Evolutionary conservation across 2,113 vertebrate genomes (phyloP), one percentile per base, ranked within the genome.

Genomic region (Python bivittatus): DNA sequence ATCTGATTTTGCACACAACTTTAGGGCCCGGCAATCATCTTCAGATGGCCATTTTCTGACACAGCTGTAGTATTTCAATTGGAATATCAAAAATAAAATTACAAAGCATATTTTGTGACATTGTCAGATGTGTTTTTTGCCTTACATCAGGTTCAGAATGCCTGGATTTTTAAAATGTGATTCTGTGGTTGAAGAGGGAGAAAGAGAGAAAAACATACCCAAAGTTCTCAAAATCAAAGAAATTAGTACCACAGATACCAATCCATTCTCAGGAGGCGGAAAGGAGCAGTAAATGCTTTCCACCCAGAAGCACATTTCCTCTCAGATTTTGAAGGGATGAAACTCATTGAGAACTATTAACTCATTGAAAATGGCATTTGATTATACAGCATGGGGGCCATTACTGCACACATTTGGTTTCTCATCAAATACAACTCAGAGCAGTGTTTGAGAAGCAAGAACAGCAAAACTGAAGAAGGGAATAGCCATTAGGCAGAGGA

Each of bases 321-420:
- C 95, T 22, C 38, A 54, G 60, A 85, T 92, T 91, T 42, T 84
- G 86, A 93, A 92, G 48, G 95, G 86, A 93, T 95, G 95, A 94
- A 96, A 93, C 0, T 38, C 68, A 95, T 95, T 94, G 89, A 91
- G 95, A 96, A 93, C 93, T 97, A 94, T 97, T 97, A 97, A 79
- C 27, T 88, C 86, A 95, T 84, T 93, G 92, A 54, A 95, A 90
- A 87, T 92, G 93, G 93, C 88, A 27, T 92, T 94, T 95, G 93
- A 93, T 93, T 96, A 94, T 95, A 93, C 86, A 95, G 91, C 93
- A 95, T 29, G 85, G 90, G 95, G 94, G 92, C 33, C 86, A 22
- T 83, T 84, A 88, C 53, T 91, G 84, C 68, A 89, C 91, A 25
- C 93, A 7, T 89, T 95, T 25, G 91, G 92, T 93, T 10, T 93